Evolutionary conservation across 2,113 vertebrate genomes (phyloP), one percentile per base, ranked within the genome.

Genomic region (Neogale vison): DNA sequence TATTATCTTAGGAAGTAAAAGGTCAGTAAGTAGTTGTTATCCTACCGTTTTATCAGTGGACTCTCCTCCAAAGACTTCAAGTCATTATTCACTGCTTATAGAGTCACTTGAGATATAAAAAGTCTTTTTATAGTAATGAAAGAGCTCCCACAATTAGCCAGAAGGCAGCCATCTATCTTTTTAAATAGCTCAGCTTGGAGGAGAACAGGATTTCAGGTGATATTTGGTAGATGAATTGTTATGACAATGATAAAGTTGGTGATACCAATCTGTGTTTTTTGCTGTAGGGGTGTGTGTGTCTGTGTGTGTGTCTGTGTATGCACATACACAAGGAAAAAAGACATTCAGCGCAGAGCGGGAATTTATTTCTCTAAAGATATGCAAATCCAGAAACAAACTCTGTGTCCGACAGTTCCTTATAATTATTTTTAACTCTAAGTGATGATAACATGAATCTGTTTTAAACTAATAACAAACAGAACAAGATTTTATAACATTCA

Each of bases 101-200:
- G 98, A 99, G 98, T 99, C 98, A 99, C 98, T 98, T 93, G 97
- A 98, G 98, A 98, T 98, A 98, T 97, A 98, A 99, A 98, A 98
- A 97, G 95, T 98, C 98, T 98, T 98, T 98, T 98, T 93, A 97
- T 98, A 98, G 97, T 97, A 98, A 98, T 98, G 98, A 98, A 98
- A 99, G 98, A 95, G 98, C 98, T 98, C 97, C 97, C 96, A 97
- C 98, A 98, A 99, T 99, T 99, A 99, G 98, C 98, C 98, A 98
- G 98, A 98, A 99, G 99, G 99, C 98, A 98, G 97, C 97, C 98
- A 98, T 99, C 97, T 97, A 98, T 99, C 98, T 98, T 99, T 98
- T 98, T 98, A 98, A 99, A 98, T 96, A 98, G 86, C 97, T 98
- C 21, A 0, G 82, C 97, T 98, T 83, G 15, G 97, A 97, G 97